These are phyloP conservation scores for Cyanoliseus patagonus DNA, from an alignment of 2,113 vertebrate genomes.

Conservation along the genomic window DNA sequence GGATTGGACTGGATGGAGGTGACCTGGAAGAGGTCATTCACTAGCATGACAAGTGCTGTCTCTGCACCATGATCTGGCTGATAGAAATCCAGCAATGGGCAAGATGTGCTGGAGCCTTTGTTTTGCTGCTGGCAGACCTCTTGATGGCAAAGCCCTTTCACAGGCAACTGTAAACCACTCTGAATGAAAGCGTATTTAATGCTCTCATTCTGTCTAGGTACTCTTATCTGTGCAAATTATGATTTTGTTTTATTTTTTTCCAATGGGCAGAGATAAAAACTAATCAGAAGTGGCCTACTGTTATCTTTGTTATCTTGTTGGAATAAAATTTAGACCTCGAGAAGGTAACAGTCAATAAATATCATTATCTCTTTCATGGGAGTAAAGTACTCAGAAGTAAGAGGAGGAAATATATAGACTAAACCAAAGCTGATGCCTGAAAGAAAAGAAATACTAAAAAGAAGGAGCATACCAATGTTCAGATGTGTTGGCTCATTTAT, in stretches of 20 bases:
- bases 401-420: neutral
- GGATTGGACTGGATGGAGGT: neutral
- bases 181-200: neutral
- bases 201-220: neutral
- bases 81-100: neutral
- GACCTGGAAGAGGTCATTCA: neutral
- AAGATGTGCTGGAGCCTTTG: neutral
- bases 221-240: neutral
- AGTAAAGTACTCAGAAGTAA: neutral
- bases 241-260: neutral
- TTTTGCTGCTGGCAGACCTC: neutral
- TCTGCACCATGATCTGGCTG: neutral
- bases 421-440: neutral
- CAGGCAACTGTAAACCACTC: neutral
- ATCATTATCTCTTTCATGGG: neutral
- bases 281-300: neutral
- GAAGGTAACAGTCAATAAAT: neutral
- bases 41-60: accelerated
- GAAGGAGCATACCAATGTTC: neutral
- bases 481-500: neutral
- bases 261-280: neutral
- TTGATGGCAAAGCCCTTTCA: neutral
- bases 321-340: neutral
- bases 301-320: neutral
- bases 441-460: neutral